A percentile compares a stretch with the other conserved stretches of the same genome.
Evolutionary conservation across 2,888 invertebrate species (phyloP).

Genomic region (Dolichopus griseipennis): DNA sequence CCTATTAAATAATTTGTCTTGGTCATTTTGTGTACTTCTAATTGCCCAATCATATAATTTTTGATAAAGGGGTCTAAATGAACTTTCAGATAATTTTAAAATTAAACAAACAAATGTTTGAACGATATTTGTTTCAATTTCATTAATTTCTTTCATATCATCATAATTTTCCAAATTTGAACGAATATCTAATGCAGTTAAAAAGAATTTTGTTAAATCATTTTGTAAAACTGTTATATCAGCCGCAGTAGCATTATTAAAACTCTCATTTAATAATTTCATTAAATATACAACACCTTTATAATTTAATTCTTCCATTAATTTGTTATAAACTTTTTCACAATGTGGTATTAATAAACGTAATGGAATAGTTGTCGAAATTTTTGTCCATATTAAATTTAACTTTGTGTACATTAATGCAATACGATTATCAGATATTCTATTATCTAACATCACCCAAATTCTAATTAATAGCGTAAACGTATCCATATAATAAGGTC

Average conservation of each 20-base stretch:
- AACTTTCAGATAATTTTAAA: slow-evolving; percentile 78
- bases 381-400: slow-evolving; percentile 54
- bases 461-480: slow-evolving; percentile 56
- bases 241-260: slow-evolving; percentile 52
- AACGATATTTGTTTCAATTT: slow-evolving; percentile 65
- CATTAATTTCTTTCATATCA: slow-evolving; percentile 44
- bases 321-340: slow-evolving; percentile 52
- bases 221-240: slow-evolving; percentile 59
- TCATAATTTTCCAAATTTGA: slow-evolving; percentile 45
- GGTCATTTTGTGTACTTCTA: slow-evolving; percentile 45
- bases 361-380: slow-evolving; percentile 59
- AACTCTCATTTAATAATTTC: slow-evolving; percentile 64
- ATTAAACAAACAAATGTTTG: slow-evolving; percentile 71
- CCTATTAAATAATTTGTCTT: slow-evolving; percentile 49
- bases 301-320: slow-evolving; percentile 53
- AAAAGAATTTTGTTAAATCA: slow-evolving; percentile 65
- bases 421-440: slow-evolving; percentile 45
- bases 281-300: slow-evolving; percentile 61
- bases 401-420: slow-evolving; percentile 52
- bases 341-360: slow-evolving; percentile 70
- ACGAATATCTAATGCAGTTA: slow-evolving; percentile 61
- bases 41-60: slow-evolving; percentile 80
- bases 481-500: slow-evolving; percentile 70
- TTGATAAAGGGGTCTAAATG: slow-evolving; percentile 81
- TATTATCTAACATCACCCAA: slow-evolving; percentile 40